Evolutionary conservation across 2,797 vertebrate genomes (phyloP), one percentile per base, ranked within the genome.

Genomic region (Morus bassanus): DNA sequence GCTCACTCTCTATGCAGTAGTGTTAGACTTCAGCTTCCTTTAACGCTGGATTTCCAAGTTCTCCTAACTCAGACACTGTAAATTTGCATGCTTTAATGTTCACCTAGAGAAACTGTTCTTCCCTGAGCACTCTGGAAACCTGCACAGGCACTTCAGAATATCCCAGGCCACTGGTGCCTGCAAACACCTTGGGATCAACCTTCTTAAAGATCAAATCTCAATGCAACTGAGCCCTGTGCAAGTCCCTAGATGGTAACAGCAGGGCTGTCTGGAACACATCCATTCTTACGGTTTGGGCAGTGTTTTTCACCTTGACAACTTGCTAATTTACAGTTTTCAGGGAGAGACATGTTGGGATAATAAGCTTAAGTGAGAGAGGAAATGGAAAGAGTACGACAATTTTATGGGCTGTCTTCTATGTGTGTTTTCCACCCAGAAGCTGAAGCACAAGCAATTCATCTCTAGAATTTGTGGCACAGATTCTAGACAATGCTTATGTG

Each of bases 341-440:
- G 72, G 30, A 78, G 16, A 83, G 15, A 17, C 37, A 15, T 0
- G 3, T 25, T 53, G 41, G 37, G 46, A 85, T 54, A 61, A 81
- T 6, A 46, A 91, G 43, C 54, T 61, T 11, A 10, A 88, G 46
- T 2, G 54, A 72, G 43, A 41, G 31, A n/a, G 39, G 25, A 39
- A n/a, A 73, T 7, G 12, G 64, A 51, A 85, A 54, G 61, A 57
- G 33, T n/a, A 28, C 1, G 0, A 31, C 4, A 10, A 8, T 77
- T 86, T 91, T 50, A 45, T 0, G 0, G 53, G 37, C 45, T 85
- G 33, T 73, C 64, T 63, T 67, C 4, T 1, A 11, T 6, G 11
- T 14, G 6, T 1, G 0, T 91, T 83, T 93, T 57, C 37, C 65
- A 86, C 10, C 56, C 53, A 63, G 85, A 35, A 73, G 27, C 63